phyloP scores from a whole-genome alignment of 2,888 invertebrate species.

The Drosophila meridionalis region DNA sequence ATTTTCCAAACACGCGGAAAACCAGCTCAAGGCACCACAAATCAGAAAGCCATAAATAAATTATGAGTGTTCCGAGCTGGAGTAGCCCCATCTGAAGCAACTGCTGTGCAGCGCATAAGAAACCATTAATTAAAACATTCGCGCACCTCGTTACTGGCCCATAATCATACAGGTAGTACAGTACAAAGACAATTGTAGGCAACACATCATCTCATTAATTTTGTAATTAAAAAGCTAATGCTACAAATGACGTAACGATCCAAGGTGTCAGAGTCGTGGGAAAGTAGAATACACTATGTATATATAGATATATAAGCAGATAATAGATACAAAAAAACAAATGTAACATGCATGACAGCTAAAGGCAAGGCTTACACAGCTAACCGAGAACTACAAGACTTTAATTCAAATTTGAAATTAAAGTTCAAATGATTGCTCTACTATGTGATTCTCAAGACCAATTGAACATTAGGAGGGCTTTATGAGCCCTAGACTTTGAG shows the following conservation, averaged over 20 bases:
- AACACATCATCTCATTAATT: background rate
- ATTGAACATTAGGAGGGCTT: background rate
- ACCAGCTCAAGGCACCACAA: background rate
- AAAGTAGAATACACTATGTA: background rate
- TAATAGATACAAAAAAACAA: background rate
- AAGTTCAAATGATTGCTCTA: background rate
- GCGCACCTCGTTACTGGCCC: background rate
- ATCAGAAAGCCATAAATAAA: slow-evolving; percentile 5
- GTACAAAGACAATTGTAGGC: no score
- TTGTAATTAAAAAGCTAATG: background rate
- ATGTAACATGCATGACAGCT: background rate
- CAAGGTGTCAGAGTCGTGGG: background rate
- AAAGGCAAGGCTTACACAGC: background rate
- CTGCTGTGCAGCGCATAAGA: background rate
- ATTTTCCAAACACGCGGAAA: background rate
- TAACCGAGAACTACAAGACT: background rate
- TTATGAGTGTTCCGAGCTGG: background rate
- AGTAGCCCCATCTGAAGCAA: background rate
- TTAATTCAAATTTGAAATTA: background rate
- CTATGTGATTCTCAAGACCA: background rate
- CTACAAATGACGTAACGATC: background rate
- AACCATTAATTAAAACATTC: background rate
- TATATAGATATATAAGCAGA: background rate
- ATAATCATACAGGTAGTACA: no score
- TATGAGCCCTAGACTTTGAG: background rate